Evolutionary conservation across 2,113 vertebrate species (phyloP).

Genomic region (Delphinapterus leucas): DNA sequence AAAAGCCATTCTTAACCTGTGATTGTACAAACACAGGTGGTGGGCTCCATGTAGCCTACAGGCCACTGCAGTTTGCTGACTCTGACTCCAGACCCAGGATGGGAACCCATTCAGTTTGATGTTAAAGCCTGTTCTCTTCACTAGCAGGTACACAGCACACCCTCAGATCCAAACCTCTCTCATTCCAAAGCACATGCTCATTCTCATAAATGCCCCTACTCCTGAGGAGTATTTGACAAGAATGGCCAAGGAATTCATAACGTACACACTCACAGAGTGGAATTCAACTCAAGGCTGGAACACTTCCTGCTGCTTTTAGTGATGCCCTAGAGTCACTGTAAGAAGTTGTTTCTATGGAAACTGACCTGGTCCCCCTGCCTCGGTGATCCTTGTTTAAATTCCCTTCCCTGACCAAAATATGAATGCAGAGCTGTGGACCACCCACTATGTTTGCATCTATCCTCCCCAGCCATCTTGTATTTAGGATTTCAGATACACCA

Average conservation of each 20-base stretch:
- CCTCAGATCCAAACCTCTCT: background rate
- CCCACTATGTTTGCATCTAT: background rate
- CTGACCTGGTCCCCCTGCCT: conserved; percentile 32
- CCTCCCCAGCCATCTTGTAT: background rate
- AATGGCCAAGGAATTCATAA: background rate
- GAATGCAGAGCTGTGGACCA: background rate
- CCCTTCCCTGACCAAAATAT: background rate
- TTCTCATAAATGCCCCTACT: background rate
- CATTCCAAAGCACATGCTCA: background rate
- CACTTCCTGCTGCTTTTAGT: background rate
- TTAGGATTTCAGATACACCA: background rate
- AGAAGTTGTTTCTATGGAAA: conserved; percentile 51
- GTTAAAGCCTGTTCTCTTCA: background rate
- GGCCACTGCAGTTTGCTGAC: too few relatives aligned
- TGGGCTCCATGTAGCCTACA: background rate
- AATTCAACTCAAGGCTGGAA: background rate
- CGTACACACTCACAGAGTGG: background rate
- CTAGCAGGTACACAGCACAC: fast-evolving
- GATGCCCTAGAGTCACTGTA: background rate
- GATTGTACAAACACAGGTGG: background rate
- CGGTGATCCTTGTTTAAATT: conserved; percentile 44
- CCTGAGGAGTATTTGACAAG: background rate
- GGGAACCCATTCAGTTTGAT: background rate
- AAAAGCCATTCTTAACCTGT: background rate
- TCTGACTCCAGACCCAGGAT: background rate